Evolutionary conservation across 2,888 invertebrate genomes (phyloP).

Genomic region (Troilus luridus): DNA sequence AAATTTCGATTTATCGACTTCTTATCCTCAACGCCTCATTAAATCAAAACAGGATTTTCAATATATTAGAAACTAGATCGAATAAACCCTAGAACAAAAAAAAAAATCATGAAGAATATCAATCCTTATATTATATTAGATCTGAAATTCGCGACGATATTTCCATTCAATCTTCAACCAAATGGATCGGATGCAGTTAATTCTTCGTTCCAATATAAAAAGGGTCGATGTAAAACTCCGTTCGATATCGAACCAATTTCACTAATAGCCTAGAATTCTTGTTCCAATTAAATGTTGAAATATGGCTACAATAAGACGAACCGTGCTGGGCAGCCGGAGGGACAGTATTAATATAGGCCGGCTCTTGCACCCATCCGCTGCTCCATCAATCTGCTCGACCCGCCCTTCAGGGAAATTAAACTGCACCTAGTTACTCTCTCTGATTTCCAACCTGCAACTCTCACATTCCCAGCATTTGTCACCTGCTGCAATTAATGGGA

Average conservation of each 20-base stretch:
- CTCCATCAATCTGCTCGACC: not conserved
- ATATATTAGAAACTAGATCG: no score
- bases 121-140: not conserved
- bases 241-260: not conserved
- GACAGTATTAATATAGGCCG: not conserved
- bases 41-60: no score
- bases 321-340: not conserved
- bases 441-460: not conserved
- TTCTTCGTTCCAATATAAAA: not conserved
- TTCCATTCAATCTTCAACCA: not conserved
- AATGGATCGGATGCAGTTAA: not conserved
- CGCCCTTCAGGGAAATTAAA: constrained; percentile 9
- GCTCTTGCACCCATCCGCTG: not conserved
- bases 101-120: no score
- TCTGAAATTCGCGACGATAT: not conserved
- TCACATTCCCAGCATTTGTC: not conserved
- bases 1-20: no score
- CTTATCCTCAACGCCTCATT: no score
- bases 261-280: not conserved
- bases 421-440: not conserved
- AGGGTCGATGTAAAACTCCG: not conserved
- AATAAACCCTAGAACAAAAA: no score
- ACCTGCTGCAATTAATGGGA: not conserved
- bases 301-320: not conserved
- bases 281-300: constrained; percentile 15